These are phyloP conservation scores for Genyomyrus donnyi DNA, from an alignment of 2,113 vertebrate species.

Conservation along the genomic window DNA sequence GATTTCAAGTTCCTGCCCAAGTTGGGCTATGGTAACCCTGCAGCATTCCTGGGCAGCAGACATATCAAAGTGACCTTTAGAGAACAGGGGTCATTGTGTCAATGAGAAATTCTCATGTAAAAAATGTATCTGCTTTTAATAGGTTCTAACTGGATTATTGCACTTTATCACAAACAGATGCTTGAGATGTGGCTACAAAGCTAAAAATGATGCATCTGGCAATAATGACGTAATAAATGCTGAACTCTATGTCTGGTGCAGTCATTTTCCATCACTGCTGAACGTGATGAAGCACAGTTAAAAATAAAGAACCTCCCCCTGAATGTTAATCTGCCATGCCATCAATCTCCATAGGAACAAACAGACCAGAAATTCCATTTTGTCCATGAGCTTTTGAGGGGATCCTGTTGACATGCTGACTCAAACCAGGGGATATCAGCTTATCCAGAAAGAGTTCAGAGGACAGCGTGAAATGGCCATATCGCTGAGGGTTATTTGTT, in stretches of 20 bases:
- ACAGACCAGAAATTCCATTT: background rate
- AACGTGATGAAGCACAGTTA: background rate
- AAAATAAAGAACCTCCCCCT: background rate
- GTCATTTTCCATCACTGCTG: background rate
- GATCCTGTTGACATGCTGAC: background rate
- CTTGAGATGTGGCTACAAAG: background rate
- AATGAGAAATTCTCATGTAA: background rate
- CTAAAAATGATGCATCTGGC: background rate
- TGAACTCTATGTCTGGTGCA: background rate
- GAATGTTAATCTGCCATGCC: background rate
- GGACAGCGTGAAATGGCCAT: background rate
- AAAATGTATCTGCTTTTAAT: background rate
- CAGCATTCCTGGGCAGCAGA: background rate
- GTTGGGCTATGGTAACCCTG: background rate
- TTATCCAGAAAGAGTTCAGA: background rate
- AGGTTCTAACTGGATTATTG: background rate
- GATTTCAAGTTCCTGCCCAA: background rate
- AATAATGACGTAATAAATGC: background rate
- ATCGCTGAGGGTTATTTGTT: background rate
- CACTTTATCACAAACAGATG: background rate
- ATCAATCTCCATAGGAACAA: background rate
- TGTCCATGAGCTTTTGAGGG: background rate
- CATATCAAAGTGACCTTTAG: background rate
- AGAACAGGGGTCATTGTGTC: background rate
- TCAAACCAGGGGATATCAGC: background rate